These are phyloP conservation scores for Pavo muticus DNA, from an alignment of 2,113 vertebrate genomes.

Conservation along the genomic window DNA sequence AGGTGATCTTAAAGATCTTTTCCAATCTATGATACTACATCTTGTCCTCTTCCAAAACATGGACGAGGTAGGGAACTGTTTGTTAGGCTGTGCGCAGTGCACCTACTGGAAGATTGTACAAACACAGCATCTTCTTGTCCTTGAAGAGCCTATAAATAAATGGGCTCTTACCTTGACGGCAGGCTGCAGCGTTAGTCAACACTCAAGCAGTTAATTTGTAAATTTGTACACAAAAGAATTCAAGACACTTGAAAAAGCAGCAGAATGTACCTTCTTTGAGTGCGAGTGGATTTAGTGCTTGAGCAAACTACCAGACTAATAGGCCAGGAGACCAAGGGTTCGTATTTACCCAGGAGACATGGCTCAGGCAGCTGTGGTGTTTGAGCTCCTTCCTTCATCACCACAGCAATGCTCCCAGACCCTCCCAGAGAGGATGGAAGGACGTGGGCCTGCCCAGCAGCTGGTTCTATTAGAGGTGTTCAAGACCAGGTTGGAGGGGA, in stretches of 20 bases:
- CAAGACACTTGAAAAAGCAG: slow-evolving; percentile 60
- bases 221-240: slow-evolving; percentile 68
- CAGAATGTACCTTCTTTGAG: slow-evolving; percentile 46
- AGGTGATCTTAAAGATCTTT: no score
- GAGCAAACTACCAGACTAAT: not conserved
- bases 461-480: not conserved
- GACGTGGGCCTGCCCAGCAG: rapidly evolving
- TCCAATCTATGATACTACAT: not conserved
- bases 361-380: rapidly evolving
- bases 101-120: slow-evolving; percentile 56
- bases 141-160: slow-evolving; percentile 75
- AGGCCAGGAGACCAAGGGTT: not conserved
- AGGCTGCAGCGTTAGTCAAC: slow-evolving; percentile 72
- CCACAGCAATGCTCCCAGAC: not conserved
- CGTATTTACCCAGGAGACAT: rapidly evolving
- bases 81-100: slow-evolving; percentile 43
- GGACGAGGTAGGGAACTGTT: slow-evolving; percentile 28
- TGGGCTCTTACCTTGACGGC: slow-evolving; percentile 68
- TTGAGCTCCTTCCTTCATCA: not conserved
- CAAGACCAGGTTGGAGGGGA: no score
- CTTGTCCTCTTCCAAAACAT: not conserved
- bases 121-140: slow-evolving; percentile 68
- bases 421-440: not conserved
- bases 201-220: slow-evolving; percentile 69
- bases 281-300: slow-evolving; percentile 4